Evolutionary conservation across 2,797 vertebrate species (phyloP).

Genomic region (Spea hammondii): DNA sequence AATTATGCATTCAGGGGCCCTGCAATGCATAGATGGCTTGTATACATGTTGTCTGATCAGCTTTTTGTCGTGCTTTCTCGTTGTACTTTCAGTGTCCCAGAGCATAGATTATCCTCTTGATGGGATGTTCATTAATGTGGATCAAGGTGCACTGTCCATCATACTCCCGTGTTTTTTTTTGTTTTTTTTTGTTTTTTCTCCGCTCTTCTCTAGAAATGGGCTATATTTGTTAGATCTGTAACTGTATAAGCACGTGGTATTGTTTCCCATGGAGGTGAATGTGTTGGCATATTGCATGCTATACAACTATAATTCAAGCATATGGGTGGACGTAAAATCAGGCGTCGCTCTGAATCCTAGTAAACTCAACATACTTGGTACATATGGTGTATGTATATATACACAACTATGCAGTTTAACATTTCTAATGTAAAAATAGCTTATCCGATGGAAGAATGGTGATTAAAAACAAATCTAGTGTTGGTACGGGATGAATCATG

Average conservation of each 20-base stretch:
- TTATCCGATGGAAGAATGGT: no score
- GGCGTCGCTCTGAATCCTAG: no score
- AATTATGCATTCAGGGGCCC: conserved; percentile 42
- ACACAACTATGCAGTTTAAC: no score
- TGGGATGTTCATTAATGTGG: conserved; percentile 63
- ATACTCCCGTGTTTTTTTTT: conserved; percentile 34
- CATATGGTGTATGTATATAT: no score
- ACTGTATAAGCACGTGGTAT: conserved; percentile 53
- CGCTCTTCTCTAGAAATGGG: conserved; percentile 43
- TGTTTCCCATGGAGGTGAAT: conserved; percentile 52
- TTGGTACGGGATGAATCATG: no score
- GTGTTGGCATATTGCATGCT: not conserved
- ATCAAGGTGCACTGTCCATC: conserved; percentile 58
- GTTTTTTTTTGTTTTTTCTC: no score
- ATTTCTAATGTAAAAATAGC: no score
- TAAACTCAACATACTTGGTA: no score
- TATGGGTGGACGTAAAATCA: no score
- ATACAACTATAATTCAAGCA: no score
- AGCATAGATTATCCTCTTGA: conserved; percentile 66
- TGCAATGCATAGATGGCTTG: conserved; percentile 36
- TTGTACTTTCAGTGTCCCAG: conserved; percentile 61
- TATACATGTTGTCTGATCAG: conserved; percentile 33
- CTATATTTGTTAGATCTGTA: conserved; percentile 42
- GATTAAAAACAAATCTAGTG: no score
- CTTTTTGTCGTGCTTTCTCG: conserved; percentile 30